Percentiles rank a stretch among this genome's conserved stretches.
These are phyloP conservation scores for Neogobius melanostomus DNA, from an alignment of 2,113 vertebrate species.

Conservation along the genomic window DNA sequence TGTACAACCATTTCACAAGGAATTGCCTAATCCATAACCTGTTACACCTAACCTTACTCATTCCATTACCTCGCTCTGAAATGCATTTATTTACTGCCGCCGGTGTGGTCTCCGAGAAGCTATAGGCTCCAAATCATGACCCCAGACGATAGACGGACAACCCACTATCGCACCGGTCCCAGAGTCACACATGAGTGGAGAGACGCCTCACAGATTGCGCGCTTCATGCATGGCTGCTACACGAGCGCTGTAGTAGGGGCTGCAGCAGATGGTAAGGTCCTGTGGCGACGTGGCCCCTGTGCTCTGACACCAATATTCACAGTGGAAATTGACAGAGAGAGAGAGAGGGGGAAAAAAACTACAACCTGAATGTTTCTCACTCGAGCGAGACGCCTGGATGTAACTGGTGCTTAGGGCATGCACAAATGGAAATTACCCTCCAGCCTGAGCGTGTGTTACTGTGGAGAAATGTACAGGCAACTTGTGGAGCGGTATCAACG, in stretches of 20 bases:
- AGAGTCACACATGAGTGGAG: conserved; percentile 44
- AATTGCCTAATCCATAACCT: conserved; percentile 19
- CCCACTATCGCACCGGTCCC: conserved; percentile 3
- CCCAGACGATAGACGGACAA: conserved; percentile 22
- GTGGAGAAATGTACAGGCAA: conserved; percentile 51
- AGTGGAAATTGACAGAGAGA: conserved; percentile 54
- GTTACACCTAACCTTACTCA: background rate
- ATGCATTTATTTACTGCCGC: background rate
- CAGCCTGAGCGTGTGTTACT: conserved; percentile 4
- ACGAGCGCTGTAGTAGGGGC: conserved; percentile 49
- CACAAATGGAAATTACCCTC: conserved; percentile 40
- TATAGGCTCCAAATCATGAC: conserved; percentile 45
- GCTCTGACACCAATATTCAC: conserved; percentile 57
- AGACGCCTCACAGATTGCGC: conserved; percentile 64
- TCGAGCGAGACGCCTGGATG: conserved; percentile 45
- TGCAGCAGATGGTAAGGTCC: conserved; percentile 72
- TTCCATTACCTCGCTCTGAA: background rate
- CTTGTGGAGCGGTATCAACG: conserved; percentile 63
- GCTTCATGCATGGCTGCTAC: conserved; percentile 70
- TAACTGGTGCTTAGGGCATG: conserved; percentile 52
- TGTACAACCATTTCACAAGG: conserved; percentile 27
- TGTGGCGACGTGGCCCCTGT: conserved; percentile 55
- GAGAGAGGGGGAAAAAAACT: conserved; percentile 28
- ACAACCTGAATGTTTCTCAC: conserved; percentile 48
- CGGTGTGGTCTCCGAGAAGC: conserved; percentile 32